Evolutionary conservation across 1,140 invertebrate species (phyloP), one percentile per base, ranked within the genome.

Genomic region (Popillia japonica): DNA sequence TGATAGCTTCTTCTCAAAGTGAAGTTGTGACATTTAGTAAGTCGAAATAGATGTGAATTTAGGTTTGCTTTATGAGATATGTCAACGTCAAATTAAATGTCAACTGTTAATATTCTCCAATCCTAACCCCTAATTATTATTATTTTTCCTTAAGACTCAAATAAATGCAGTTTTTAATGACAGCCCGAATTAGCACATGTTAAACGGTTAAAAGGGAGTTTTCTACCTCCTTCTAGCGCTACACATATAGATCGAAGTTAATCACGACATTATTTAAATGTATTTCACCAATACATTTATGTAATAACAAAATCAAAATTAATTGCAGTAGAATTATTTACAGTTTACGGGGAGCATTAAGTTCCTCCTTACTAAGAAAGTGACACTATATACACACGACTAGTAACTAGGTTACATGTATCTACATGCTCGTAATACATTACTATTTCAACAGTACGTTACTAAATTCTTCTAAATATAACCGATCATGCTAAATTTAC

Each of bases 1-100:
- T 7, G 91, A 91, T 84, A 94, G 94, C 85, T 94, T 92, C 80
- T 90, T 89, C 92, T 94, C 81, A 84, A 83, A 68, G 8, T 48
- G 2, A 3, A 48, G 3, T 48, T 48, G n/a, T n/a, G n/a, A n/a
- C n/a, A 14, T 17, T 14, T 7, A n/a, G 11, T 55, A 4, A 14
- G 7, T 10, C 8, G 7, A 44, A 44, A 44, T 44, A 3, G 8
- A 1, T 10, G 42, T 44, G 2, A 44, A 7, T 14, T 1, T 34
- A 34, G 27, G 1, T 34, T 34, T 34, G 4, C 27, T 34, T 34
- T 1, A 34, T 4, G 1, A 34, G 4, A 34, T 4, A 34, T 10
- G 42, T 44, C 8, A 44, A 44, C 42, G 42, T 44, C 14, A 9
- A 10, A 10, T 10, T 9, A 10, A 44, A 14, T 7, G 14, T 14